Evolutionary conservation across 2,797 vertebrate species (phyloP).

Genomic region (Sebastes vulpes): DNA sequence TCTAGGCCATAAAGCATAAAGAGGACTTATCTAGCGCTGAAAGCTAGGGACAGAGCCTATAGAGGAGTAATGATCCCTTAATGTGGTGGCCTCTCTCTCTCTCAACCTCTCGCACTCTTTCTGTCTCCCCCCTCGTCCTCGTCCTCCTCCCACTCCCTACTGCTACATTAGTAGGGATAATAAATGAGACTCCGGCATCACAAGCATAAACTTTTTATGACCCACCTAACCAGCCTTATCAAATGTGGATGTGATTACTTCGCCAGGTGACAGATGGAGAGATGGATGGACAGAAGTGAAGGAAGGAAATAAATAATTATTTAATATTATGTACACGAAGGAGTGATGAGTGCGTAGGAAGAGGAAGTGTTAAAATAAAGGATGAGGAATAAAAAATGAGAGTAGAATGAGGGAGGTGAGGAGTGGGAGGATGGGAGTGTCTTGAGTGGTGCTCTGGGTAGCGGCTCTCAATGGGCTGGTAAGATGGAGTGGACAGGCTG

Average conservation of each 20-base stretch:
- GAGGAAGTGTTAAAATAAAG: slow-evolving; percentile 52
- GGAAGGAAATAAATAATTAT: slow-evolving; percentile 57
- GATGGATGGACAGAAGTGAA: slow-evolving; percentile 64
- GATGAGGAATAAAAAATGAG: slow-evolving; percentile 73
- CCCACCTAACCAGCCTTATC: slow-evolving; percentile 84
- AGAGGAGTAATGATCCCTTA: slow-evolving; percentile 83
- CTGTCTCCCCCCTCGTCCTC: slow-evolving; percentile 6
- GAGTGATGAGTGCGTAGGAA: slow-evolving; percentile 41
- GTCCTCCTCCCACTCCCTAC: slow-evolving; percentile 45
- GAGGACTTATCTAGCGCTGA: slow-evolving; percentile 70
- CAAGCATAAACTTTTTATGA: slow-evolving; percentile 86
- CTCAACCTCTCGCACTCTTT: slow-evolving; percentile 63
- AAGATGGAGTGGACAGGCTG: slow-evolving; percentile 88
- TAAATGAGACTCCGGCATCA: slow-evolving; percentile 82
- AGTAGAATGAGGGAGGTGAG: slow-evolving; percentile 72
- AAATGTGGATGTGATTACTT: slow-evolving; percentile 82
- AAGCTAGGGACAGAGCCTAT: slow-evolving; percentile 74
- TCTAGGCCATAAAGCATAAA: slow-evolving; percentile 76
- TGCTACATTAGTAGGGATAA: slow-evolving; percentile 85
- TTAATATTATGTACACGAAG: slow-evolving; percentile 40
- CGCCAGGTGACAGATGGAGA: slow-evolving; percentile 75
- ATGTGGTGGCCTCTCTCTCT: slow-evolving; percentile 74
- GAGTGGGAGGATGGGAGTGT: slow-evolving; percentile 83
- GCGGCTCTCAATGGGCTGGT: slow-evolving; percentile 76
- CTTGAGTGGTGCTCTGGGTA: slow-evolving; percentile 71